A percentile compares a stretch with the other conserved stretches of the same genome.
Evolutionary conservation across 2,113 vertebrate genomes (phyloP).

Genomic region (Helogale parvula): DNA sequence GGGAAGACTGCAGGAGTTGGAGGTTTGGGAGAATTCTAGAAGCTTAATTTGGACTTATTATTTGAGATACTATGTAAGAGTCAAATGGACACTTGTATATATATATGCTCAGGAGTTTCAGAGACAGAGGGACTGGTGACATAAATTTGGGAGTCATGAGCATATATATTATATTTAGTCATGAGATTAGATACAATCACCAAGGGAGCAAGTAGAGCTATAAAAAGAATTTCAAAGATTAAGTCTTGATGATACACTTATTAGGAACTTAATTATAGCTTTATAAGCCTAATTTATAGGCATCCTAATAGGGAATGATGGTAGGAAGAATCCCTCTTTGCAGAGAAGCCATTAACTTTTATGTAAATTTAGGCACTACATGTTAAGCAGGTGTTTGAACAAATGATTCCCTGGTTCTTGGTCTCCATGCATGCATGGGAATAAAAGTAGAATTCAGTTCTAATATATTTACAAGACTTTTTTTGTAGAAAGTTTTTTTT

Average conservation of each 20-base stretch:
- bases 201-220: background rate
- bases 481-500: background rate
- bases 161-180: background rate
- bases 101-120: background rate
- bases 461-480: background rate
- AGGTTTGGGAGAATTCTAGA: background rate
- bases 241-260: background rate
- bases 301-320: background rate
- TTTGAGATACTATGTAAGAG: background rate
- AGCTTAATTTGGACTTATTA: background rate
- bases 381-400: background rate
- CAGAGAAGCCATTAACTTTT: background rate
- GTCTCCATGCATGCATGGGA: background rate
- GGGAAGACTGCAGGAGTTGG: background rate
- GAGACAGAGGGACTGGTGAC: background rate
- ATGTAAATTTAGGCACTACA: background rate
- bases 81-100: background rate
- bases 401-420: background rate
- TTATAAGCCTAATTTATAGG: background rate
- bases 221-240: background rate
- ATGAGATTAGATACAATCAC: background rate
- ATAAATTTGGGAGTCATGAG: background rate
- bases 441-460: conserved; percentile 19
- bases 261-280: background rate
- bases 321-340: background rate